phyloP scores from a whole-genome alignment of 2,797 vertebrate species.

The Gymnothorax reevesii region DNA sequence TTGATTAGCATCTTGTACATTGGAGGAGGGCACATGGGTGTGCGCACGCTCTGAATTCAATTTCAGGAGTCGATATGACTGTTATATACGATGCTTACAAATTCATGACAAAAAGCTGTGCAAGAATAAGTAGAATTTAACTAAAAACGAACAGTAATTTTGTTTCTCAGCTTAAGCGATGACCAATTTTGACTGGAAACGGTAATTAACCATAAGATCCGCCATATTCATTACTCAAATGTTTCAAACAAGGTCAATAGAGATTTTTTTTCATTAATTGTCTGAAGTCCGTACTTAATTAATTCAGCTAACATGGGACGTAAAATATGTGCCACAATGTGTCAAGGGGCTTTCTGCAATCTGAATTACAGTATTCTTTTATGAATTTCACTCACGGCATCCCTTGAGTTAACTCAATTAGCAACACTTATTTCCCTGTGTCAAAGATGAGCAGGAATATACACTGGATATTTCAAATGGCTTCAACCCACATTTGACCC shows the following conservation, averaged over 20 bases:
- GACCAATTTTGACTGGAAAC: background rate
- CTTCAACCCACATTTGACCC: too few relatives aligned
- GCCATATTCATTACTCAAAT: background rate
- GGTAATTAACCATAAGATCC: background rate
- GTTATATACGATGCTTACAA: background rate
- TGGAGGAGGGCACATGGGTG: background rate
- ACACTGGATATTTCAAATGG: too few relatives aligned
- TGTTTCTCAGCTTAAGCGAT: background rate
- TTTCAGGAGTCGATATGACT: background rate
- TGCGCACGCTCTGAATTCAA: background rate
- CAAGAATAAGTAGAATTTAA: background rate
- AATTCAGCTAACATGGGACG: background rate
- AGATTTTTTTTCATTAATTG: background rate
- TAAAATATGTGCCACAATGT: background rate
- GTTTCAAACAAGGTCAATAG: background rate
- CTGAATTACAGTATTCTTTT: background rate
- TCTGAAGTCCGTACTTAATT: background rate
- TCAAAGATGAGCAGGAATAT: too few relatives aligned
- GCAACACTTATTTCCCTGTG: too few relatives aligned
- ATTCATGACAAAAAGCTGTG: background rate
- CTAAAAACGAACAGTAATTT: background rate
- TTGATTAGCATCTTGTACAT: background rate
- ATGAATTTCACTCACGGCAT: background rate
- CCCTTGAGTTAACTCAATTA: background rate
- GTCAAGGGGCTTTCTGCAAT: background rate